A percentile compares a stretch with the other conserved stretches of the same genome.
Conservation (phyloP, 2,888 invertebrate species). For the Eristalinus aeneus region DNA sequence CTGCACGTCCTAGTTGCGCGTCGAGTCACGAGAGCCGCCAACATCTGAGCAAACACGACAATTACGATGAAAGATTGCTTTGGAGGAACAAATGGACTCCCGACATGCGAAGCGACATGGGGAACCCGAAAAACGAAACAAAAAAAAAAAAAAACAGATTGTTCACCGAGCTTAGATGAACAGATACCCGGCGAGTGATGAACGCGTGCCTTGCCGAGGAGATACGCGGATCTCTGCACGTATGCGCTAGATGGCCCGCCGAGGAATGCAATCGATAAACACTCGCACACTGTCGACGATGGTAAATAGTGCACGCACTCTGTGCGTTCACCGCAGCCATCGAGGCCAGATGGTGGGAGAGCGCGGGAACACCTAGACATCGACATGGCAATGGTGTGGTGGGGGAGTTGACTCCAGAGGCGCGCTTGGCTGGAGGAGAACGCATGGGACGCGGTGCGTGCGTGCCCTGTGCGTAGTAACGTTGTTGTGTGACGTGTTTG, state of each 20-base stretch:
- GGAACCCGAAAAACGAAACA: background rate
- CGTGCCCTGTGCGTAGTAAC: constrained; percentile 2
- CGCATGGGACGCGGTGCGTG: background rate
- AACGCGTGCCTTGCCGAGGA: background rate
- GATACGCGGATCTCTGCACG: constrained; percentile 37
- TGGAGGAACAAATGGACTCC: constrained; percentile 24
- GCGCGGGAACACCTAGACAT: background rate
- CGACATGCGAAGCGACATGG: constrained; percentile 16
- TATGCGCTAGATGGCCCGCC: background rate
- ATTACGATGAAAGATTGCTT: constrained; percentile 36
- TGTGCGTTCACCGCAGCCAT: background rate
- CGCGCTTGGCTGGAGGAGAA: background rate
- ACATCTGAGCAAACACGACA: constrained; percentile 35
- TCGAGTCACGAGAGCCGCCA: constrained; percentile 21
- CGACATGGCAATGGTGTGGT: background rate
- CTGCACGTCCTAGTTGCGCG: constrained; percentile 19
- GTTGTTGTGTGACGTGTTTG: constrained; percentile 5
- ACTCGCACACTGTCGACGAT: constrained; percentile 8
- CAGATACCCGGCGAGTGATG: background rate
- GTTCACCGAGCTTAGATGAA: background rate
- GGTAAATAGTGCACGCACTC: constrained; percentile 43
- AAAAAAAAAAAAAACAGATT: background rate
- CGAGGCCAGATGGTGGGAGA: background rate
- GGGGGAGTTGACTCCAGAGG: background rate
- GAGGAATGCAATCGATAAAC: constrained; percentile 35